Base-by-base conservation (phyloP, 2,797 vertebrate genomes). In the Diplodus sargus region DNA sequence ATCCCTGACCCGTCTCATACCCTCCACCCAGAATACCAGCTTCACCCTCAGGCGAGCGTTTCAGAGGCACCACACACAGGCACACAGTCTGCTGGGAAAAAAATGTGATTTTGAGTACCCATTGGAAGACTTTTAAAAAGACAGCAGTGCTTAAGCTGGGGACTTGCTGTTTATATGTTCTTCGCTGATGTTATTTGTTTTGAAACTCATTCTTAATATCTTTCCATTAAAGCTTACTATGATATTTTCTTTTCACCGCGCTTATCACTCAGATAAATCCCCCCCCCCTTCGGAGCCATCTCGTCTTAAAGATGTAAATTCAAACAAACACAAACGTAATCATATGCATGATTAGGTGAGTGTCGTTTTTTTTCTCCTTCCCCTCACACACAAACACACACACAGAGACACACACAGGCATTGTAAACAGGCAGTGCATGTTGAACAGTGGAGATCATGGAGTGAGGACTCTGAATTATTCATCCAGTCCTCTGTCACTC, bases 381-480 rank as follows among this genome's bases (percentile, higher is more conserved):
- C 13, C 57, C 42, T 30, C 49, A 14, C 25, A 11, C 30, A 8
- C 18, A n/a, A 34, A 53, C 39, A 22, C 47, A 67, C 43, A 39
- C 34, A 34, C 45, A 53, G 25, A 45, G 39, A 45, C 42, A 51
- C 22, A 17, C 47, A 67, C 43, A 39, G 17, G 17, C 34, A 76
- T 11, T 58, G 48, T 65, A 67, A 77, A 79, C 67, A 75, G 67
- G 30, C 53, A 63, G 69, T 1, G 15, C 51, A 75, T 70, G 62
- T 78, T 78, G 62, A 83, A 66, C 79, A 67, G 82, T 67, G 73
- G 74, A 82, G 82, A 88, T 84, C 85, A 85, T 77, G 73, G 64
- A 87, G 77, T 47, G 75, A 89, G 48, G 60, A 74, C 69, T 42
- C 73, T 90, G 72, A 90, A 92, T 94, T 84, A 93, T 93, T 92